Percentiles rank a stretch among this genome's conserved stretches.
phyloP scores from a whole-genome alignment of 1,140 invertebrate species.

The Megalopta genalis region DNA sequence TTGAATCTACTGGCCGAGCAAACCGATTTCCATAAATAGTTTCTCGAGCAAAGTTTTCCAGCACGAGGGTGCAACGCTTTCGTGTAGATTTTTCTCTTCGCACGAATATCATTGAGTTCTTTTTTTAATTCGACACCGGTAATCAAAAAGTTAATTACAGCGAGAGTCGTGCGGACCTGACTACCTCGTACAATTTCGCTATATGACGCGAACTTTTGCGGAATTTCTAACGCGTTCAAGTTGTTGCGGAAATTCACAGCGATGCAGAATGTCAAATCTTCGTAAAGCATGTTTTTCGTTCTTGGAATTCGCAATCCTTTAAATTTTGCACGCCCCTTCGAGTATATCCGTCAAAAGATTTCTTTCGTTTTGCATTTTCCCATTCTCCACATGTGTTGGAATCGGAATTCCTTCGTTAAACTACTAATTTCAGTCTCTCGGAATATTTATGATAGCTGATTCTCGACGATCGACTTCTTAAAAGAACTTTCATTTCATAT shows the following conservation, averaged over 20 bases:
- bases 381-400: too few species aligned
- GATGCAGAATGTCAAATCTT: background rate
- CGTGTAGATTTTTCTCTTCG: slow-evolving; percentile 10
- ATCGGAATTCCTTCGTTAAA: too few species aligned
- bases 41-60: background rate
- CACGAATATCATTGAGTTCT: background rate
- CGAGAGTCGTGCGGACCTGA: background rate
- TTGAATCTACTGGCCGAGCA: background rate
- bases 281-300: too few species aligned
- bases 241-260: background rate
- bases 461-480: too few species aligned
- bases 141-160: slow-evolving; percentile 42
- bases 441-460: too few species aligned
- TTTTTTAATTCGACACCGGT: slow-evolving; percentile 28
- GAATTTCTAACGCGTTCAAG: slow-evolving; percentile 23
- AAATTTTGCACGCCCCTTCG: too few species aligned
- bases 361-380: too few species aligned
- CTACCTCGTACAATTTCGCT: background rate
- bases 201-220: background rate
- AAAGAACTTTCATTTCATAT: too few species aligned
- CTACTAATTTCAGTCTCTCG: too few species aligned
- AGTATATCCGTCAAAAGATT: too few species aligned
- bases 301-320: too few species aligned
- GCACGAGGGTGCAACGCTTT: background rate
- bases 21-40: background rate